Percentiles rank a stretch among this genome's conserved stretches.
Conservation (phyloP, 2,113 vertebrate genomes). For the Excalfactoria chinensis region DNA sequence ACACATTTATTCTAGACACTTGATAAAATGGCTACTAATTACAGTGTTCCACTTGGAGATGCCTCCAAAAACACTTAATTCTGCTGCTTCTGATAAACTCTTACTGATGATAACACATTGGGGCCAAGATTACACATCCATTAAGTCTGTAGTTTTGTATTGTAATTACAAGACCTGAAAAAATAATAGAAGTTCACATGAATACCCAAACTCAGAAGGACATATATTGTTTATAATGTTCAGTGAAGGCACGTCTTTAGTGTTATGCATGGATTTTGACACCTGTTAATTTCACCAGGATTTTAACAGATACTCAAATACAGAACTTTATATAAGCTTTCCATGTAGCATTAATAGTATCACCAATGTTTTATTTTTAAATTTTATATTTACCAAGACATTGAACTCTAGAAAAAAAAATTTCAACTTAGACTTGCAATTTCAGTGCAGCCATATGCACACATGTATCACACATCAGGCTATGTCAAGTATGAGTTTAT, state of each 20-base stretch:
- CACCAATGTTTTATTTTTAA: background rate
- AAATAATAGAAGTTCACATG: background rate
- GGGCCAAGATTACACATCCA: background rate
- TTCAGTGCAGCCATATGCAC: background rate
- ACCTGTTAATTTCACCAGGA: background rate
- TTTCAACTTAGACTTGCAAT: background rate
- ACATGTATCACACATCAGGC: background rate
- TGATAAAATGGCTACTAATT: conserved; percentile 40
- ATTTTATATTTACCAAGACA: background rate
- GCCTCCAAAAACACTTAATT: conserved; percentile 35
- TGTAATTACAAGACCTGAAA: background rate
- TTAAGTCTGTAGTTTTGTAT: background rate
- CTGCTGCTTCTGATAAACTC: conserved; percentile 43
- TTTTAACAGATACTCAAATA: background rate
- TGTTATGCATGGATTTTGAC: background rate
- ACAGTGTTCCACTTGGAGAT: conserved; percentile 39
- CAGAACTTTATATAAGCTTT: background rate
- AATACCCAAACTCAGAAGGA: background rate
- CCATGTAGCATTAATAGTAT: background rate
- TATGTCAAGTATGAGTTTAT: background rate
- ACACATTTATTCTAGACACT: conserved; percentile 36
- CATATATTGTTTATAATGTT: background rate
- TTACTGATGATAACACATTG: background rate
- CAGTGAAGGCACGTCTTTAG: background rate
- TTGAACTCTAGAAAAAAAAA: background rate